Evolutionary conservation across 2,888 invertebrate genomes (phyloP), one percentile per base, ranked within the genome.

Genomic region (Agrotis ipsilon): DNA sequence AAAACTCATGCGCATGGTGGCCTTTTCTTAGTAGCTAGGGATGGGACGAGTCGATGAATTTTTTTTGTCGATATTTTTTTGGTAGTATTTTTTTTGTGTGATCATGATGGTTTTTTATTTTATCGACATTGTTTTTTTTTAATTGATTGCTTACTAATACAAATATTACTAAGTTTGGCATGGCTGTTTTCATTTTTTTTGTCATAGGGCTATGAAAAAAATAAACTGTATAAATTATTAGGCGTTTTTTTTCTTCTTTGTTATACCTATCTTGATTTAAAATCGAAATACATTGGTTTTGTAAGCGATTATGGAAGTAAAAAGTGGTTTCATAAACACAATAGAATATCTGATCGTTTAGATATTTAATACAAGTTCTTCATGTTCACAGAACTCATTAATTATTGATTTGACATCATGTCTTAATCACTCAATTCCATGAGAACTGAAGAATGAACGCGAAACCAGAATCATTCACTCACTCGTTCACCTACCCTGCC

Each of bases 1-100:
- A 95, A 94, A 94, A 94, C 90, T 76, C 61, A 49, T 68, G 75
- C 66, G 72, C 90, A 78, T 68, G 94, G 94, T 93, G 94, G 94
- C 83, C 94, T 60, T 59, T 94, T 95, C 94, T 85, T 57, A 77
- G 94, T 93, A 94, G 64, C n/a, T 73, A 85, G 66, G 27, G 85
- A 68, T 70, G 78, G 49, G 68, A 61, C 18, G 79, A 78, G 88
- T 88, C 82, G 86, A 86, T 81, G 74, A n/a, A 55, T 72, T 18
- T 77, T 59, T 72, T 43, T 58, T 67, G 51, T 76, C 69, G 78
- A 66, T 71, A 24, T 46, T 71, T 52, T 39, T 16, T 46, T 59
- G 51, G 57, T 61, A 62, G 51, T 49, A 55, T 3, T 18, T 1
- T 14, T 14, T 45, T 24, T 9, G 39, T 39, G 39, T 9, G 9